A percentile compares a stretch with the other conserved stretches of the same genome.
Conservation (phyloP, 2,888 invertebrate genomes). For the Hydrotaea diabolus region DNA sequence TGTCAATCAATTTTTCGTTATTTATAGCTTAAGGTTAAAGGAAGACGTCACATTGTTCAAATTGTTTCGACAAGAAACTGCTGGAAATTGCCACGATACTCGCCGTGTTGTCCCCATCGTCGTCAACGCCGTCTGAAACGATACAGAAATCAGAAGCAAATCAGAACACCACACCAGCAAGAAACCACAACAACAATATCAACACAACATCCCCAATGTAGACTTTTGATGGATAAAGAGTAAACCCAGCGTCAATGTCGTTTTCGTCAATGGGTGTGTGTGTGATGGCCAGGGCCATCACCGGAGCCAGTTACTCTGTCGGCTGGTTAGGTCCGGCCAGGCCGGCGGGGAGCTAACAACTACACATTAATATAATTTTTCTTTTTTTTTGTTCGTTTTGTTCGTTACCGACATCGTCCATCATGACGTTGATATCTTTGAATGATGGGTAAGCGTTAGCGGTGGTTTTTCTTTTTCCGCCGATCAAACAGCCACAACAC, state of each 20-base stretch:
- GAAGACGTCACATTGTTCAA: slow-evolving; percentile 76
- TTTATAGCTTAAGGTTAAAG: slow-evolving; percentile 76
- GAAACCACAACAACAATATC: slow-evolving; percentile 41
- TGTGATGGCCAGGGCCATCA: neutral
- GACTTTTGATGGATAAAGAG: slow-evolving; percentile 48
- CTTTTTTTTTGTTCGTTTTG: slow-evolving; percentile 12
- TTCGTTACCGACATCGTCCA: slow-evolving; percentile 55
- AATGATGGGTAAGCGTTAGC: slow-evolving; percentile 65
- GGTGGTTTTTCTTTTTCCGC: slow-evolving; percentile 44
- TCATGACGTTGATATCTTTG: slow-evolving; percentile 66
- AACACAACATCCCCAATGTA: slow-evolving; percentile 44
- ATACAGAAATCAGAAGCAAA: slow-evolving; percentile 60
- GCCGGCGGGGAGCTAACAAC: slow-evolving; percentile 43
- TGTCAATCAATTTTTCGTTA: slow-evolving; percentile 77
- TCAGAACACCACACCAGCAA: slow-evolving; percentile 54
- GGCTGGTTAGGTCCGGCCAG: slow-evolving; percentile 18
- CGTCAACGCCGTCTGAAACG: slow-evolving; percentile 33
- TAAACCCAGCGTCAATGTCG: slow-evolving; percentile 46
- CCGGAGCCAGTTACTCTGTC: neutral
- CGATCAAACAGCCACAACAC: slow-evolving; percentile 50
- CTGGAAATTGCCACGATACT: slow-evolving; percentile 67
- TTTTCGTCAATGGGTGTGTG: neutral
- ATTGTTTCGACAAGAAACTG: slow-evolving; percentile 71
- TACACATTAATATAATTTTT: slow-evolving; percentile 40
- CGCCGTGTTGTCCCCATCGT: slow-evolving; percentile 14